Base-by-base conservation (phyloP, 2,888 invertebrate genomes). In the Tillus elongatus region DNA sequence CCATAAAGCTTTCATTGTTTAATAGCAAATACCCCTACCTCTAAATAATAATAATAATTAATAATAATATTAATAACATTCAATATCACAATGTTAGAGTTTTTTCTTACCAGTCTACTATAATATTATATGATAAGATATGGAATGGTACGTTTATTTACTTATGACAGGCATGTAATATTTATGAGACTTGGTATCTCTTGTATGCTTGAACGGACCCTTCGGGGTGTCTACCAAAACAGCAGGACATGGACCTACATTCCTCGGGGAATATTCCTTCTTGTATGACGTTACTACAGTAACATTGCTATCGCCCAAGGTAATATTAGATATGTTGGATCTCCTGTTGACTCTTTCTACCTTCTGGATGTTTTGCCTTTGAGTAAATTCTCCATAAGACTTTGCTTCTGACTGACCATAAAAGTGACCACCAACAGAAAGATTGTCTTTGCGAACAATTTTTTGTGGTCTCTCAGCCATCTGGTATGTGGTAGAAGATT, bases 121-220 rank as follows among this genome's bases (percentile, higher is more conserved):
- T 19, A 19, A 8, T 33, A 32, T 35, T n/a, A n/a, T n/a, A n/a
- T n/a, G n/a, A n/a, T n/a, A n/a, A n/a, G 11, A 33, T 33, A 30
- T 31, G 35, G 33, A 8, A 19, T 8, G 6, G n/a, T 32, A 42
- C 40, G 47, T 24, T 45, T 46, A 64, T 46, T 64, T 72, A 26
- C 70, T 70, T 41, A 75, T 71, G 59, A 77, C 75, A 2, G 82
- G 73, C 58, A 83, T 73, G 60, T 86, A 89, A 62, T 86, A 88
- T 61, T 84, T 86, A 64, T 89, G 88, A 56, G 84, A 80, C 49
- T 79, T 82, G 8, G 88, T 84, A 61, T 89, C 85, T 44, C 87
- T 73, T 14, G 86, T 86, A 56, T 88, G 87, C 63, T 84, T 84
- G 65, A 81, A 89, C 11, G 83, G 83, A 38, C 84, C 79, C 44